These are phyloP conservation scores for Acipenser transmontanus DNA, from an alignment of 2,797 vertebrate species.

Conservation along the genomic window DNA sequence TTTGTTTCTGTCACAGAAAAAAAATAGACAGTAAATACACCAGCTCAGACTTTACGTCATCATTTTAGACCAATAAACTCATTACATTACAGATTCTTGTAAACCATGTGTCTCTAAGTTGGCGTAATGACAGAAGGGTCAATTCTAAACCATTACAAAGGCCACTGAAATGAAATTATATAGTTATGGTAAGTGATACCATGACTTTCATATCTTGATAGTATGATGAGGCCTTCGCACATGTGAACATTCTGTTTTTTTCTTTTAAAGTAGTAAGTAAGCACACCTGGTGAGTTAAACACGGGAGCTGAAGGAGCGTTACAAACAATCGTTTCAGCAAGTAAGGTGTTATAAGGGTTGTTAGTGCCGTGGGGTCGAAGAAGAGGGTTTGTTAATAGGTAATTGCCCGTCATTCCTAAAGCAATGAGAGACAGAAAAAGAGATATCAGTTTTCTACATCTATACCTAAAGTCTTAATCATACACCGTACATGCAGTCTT, in stretches of 20 bases:
- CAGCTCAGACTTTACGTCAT: too few relatives aligned
- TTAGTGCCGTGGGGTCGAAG: constrained; percentile 99
- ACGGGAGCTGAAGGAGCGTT: constrained; percentile 97
- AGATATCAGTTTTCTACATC: constrained; percentile 61
- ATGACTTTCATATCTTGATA: constrained; percentile 31
- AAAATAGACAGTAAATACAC: too few relatives aligned
- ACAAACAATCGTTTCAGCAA: constrained; percentile 99
- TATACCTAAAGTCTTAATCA: constrained; percentile 36
- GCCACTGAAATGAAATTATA: too few relatives aligned
- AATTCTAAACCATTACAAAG: too few relatives aligned
- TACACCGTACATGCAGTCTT: not conserved
- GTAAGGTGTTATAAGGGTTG: constrained; percentile 99
- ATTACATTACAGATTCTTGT: too few relatives aligned
- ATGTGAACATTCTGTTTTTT: constrained; percentile 16
- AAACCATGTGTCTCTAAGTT: too few relatives aligned
- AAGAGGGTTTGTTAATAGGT: constrained; percentile 99
- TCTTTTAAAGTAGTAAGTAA: constrained; percentile 53
- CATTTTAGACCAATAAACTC: too few relatives aligned
- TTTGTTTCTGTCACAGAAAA: too few relatives aligned
- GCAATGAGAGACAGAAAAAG: constrained; percentile 71
- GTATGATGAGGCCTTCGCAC: constrained; percentile 24
- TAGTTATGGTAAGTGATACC: constrained; percentile 30
- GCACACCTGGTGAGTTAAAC: constrained; percentile 99
- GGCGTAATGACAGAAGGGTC: too few relatives aligned
- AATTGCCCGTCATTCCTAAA: constrained; percentile 99